Evolutionary conservation across 1,140 invertebrate species (phyloP).

Genomic region (Orius insidiosus): DNA sequence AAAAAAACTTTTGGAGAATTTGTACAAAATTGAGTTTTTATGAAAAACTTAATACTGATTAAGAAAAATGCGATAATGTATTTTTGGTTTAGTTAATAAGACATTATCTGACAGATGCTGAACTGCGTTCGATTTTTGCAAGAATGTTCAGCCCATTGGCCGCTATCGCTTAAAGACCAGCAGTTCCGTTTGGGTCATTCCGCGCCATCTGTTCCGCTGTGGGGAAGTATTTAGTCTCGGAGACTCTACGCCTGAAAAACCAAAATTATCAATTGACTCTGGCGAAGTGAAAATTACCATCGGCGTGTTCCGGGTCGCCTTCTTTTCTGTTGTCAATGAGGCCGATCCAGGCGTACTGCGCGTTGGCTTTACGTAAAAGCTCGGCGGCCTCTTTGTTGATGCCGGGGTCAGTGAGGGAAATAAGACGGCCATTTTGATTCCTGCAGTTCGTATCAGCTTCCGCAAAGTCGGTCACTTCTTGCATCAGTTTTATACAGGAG

Average conservation of each 20-base stretch:
- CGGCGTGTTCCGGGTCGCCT: slow-evolving; percentile 10
- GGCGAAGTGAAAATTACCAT: slow-evolving; percentile 3
- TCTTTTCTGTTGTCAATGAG: slow-evolving; percentile 11
- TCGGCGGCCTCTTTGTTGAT: slow-evolving; percentile 12
- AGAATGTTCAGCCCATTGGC: slow-evolving; percentile 13
- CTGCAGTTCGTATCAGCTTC: slow-evolving; percentile 9
- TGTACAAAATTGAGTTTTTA: too few relatives aligned
- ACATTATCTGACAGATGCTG: slow-evolving; percentile 15
- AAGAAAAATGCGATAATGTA: too few relatives aligned
- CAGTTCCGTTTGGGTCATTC: slow-evolving; percentile 14
- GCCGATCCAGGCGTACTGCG: slow-evolving; percentile 15
- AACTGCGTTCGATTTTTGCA: slow-evolving; percentile 15
- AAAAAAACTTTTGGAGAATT: too few relatives aligned
- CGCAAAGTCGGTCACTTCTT: slow-evolving; percentile 8
- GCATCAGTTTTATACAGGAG: slow-evolving; percentile 14
- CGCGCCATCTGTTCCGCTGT: slow-evolving; percentile 1
- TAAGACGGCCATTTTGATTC: slow-evolving; percentile 6
- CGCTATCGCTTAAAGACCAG: slow-evolving; percentile 12
- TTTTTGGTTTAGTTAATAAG: slow-evolving; percentile 6
- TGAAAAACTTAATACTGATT: too few relatives aligned
- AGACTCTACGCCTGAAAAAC: slow-evolving; percentile 11
- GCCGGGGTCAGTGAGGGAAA: slow-evolving; percentile 6
- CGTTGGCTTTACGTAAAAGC: slow-evolving; percentile 5
- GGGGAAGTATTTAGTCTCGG: slow-evolving; percentile 14
- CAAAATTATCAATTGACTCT: too few relatives aligned